Evolutionary conservation across 2,797 vertebrate species (phyloP).

Genomic region (Gambelia wislizenii): DNA sequence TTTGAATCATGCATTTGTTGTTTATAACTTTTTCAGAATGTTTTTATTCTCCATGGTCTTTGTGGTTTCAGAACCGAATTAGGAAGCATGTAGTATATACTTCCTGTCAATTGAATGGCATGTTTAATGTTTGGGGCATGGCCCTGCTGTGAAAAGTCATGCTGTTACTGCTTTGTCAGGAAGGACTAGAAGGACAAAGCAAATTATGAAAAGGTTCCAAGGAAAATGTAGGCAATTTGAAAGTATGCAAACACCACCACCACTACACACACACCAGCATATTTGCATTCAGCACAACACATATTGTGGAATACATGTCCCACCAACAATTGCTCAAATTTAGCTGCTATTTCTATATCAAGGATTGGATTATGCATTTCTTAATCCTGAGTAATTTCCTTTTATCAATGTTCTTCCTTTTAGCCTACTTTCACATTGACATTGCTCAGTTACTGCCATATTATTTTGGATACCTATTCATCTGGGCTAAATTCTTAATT

Average conservation of each 20-base stretch:
- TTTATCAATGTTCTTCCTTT: slow-evolving; percentile 29
- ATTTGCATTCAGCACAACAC: neutral
- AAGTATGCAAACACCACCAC: neutral
- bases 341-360: neutral
- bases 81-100: slow-evolving; percentile 8
- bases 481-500: neutral
- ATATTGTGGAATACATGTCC: neutral
- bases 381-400: slow-evolving; percentile 16
- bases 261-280: no score
- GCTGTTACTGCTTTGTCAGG: slow-evolving; percentile 30
- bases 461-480: neutral
- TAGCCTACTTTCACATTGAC: neutral
- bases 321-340: neutral
- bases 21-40: slow-evolving; percentile 36
- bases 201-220: slow-evolving; percentile 20
- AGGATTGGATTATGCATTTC: neutral
- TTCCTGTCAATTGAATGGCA: slow-evolving; percentile 46
- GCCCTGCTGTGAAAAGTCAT: slow-evolving; percentile 19
- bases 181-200: slow-evolving; percentile 15
- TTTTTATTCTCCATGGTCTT: slow-evolving; percentile 30
- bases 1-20: slow-evolving; percentile 44
- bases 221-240: slow-evolving; percentile 28
- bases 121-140: slow-evolving; percentile 17
- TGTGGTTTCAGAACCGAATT: slow-evolving; percentile 22
- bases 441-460: neutral